Conservation (phyloP, 2,797 vertebrate species). For the Passerculus sandwichensis region DNA sequence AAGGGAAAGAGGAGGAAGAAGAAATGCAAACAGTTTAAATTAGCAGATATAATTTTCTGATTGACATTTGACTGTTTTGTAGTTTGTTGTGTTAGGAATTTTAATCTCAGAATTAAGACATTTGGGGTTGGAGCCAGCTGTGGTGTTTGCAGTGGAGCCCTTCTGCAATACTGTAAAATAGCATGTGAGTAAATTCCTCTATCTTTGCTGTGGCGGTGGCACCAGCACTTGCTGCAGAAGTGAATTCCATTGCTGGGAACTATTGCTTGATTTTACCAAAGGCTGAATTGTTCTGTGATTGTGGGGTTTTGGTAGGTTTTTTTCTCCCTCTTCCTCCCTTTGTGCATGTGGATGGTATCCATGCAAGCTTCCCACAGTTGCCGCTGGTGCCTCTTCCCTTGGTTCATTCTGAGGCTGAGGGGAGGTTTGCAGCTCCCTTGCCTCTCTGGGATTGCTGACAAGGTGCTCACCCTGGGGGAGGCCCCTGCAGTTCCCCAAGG, state of each 20-base stretch:
- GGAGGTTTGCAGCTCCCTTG: background rate
- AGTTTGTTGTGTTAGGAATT: background rate
- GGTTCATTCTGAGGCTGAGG: background rate
- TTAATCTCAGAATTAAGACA: background rate
- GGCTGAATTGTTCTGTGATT: background rate
- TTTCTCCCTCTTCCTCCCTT: background rate
- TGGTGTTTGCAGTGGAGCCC: background rate
- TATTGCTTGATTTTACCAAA: background rate
- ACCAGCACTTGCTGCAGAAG: background rate
- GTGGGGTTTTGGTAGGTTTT: background rate
- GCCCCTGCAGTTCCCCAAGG: background rate
- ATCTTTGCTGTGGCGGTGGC: background rate
- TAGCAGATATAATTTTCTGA: background rate
- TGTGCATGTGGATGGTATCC: background rate
- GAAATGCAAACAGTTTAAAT: background rate
- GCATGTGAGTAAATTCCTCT: background rate
- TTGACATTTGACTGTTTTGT: background rate
- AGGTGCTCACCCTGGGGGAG: background rate
- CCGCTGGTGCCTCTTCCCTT: background rate
- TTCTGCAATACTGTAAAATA: background rate
- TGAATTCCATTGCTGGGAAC: background rate
- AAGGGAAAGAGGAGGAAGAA: background rate
- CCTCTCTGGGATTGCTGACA: background rate
- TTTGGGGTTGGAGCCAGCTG: background rate
- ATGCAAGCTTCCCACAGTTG: background rate